Evolutionary conservation across 2,797 vertebrate species (phyloP).

Genomic region (Staurois parvus): DNA sequence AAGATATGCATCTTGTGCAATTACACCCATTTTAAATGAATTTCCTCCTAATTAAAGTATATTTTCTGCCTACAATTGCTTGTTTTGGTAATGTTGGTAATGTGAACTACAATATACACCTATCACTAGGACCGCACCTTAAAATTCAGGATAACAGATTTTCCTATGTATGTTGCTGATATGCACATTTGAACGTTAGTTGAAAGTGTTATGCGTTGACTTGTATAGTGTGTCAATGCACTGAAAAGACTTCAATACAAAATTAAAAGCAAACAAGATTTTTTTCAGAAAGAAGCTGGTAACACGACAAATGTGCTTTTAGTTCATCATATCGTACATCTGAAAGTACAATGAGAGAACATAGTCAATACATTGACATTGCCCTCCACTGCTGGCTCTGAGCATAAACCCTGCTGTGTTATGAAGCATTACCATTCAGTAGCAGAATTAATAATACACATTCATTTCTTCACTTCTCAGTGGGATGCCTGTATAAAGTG

Average conservation of each 20-base stretch:
- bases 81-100: no score
- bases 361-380: slow-evolving; percentile 59
- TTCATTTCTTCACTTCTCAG: slow-evolving; percentile 57
- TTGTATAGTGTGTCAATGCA: slow-evolving; percentile 1
- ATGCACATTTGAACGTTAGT: neutral
- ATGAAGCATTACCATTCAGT: slow-evolving; percentile 56
- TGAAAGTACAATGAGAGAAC: slow-evolving; percentile 41
- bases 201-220: neutral
- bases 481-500: slow-evolving; percentile 41
- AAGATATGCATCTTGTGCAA: no score
- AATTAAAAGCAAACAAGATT: slow-evolving; percentile 30
- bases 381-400: slow-evolving; percentile 50
- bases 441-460: slow-evolving; percentile 59
- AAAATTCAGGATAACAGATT: neutral
- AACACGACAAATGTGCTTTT: slow-evolving; percentile 32
- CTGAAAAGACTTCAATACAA: slow-evolving; percentile 11
- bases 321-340: slow-evolving; percentile 48
- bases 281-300: neutral
- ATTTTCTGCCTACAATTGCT: no score
- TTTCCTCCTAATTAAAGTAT: no score
- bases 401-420: slow-evolving; percentile 57
- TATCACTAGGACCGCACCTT: neutral
- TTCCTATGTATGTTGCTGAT: neutral
- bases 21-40: no score
- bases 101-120: no score